Base-by-base conservation (phyloP, 2,113 vertebrate genomes). In the Mionectes macconnelli region DNA sequence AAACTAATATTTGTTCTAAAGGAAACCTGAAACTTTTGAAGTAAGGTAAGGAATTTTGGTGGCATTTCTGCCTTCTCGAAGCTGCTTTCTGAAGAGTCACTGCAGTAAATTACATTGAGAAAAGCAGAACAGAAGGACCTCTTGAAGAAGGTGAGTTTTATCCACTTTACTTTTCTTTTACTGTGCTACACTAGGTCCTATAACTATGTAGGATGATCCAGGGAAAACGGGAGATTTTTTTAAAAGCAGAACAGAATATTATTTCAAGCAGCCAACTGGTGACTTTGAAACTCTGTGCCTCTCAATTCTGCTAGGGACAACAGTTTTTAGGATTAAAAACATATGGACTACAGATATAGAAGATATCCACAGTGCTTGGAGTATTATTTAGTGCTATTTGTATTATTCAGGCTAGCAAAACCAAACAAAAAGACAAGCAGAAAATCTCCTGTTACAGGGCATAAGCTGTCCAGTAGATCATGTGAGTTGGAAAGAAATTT, bases 401-500 rank as follows among this genome's bases (percentile, higher is more conserved):
- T 95, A 56, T 84, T 94, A 92, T 81, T 93, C 73, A 55, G 52
- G 47, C 68, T 89, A 89, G 72, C 56, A 89, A 93, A 95, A 97
- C 47, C 79, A 94, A 94, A 89, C 59, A 91, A 49, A 88, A 88
- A 59, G 77, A 75, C 23, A 1, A 53, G 72, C 68, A 81, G 64
- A 78, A 90, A 81, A 47, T 92, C 84, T 96, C 59, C 55, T 84
- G 44, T 94, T 97, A 67, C 87, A 87, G 87, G 84, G 72, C 66
- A 92, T 93, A 86, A 95, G 76, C 56, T 44, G 90, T 89, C 47
- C 73, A 78, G 68, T 90, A 89, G 60, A 88, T 21, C 67, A 85
- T 94, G 79, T 56, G 85, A 96, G 73, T 42, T 95, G 86, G 92
- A 94, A 94, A 82, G 85, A 96, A 84, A 91, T 95, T 95, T 97